Evolutionary conservation across 2,888 invertebrate genomes (phyloP), one percentile per base, ranked within the genome.

Genomic region (Taphrorychus bicolor): DNA sequence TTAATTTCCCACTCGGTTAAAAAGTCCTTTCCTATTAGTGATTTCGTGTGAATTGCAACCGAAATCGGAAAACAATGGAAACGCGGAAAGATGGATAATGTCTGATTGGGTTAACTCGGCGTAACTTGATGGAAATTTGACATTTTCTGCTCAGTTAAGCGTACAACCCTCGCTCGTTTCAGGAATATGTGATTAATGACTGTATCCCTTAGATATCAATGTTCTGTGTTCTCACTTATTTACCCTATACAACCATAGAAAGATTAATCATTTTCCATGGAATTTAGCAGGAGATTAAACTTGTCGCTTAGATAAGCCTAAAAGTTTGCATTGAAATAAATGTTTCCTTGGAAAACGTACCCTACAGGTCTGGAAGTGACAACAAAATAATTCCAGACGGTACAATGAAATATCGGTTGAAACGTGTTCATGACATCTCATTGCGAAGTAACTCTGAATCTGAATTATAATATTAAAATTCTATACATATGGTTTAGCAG

Each of bases 61-160:
- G 3, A 32, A 32, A 32, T 32, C 11, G 11, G 32, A 32, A 32
- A 32, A 32, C 32, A 32, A 32, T 32, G 32, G 32, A 32, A 32
- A 32, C 11, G 32, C 32, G 32, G 32, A 21, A 51, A 51, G 5
- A 18, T n/a, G 21, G 51, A 18, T 51, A 51, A 51, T 21, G 3
- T 51, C n/a, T 21, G n/a, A 51, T 51, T 22, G 21, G 19, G 51
- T 51, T 22, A 51, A 22, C 2, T 16, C 16, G 16, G 14, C 11
- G 32, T 32, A 11, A 48, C 5, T 19, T 51, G 51, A 51, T 51
- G 51, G 51, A 51, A 51, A 51, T 51, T 51, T 51, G 51, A 51
- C 51, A 21, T 51, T 51, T 51, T 51, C 51, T 51, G 51, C 51
- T 51, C 18, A 51, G 51, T 51, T 21, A 21, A 51, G 51, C 51